phyloP scores from a whole-genome alignment of 2,113 vertebrate species.

The Cololabis saira region DNA sequence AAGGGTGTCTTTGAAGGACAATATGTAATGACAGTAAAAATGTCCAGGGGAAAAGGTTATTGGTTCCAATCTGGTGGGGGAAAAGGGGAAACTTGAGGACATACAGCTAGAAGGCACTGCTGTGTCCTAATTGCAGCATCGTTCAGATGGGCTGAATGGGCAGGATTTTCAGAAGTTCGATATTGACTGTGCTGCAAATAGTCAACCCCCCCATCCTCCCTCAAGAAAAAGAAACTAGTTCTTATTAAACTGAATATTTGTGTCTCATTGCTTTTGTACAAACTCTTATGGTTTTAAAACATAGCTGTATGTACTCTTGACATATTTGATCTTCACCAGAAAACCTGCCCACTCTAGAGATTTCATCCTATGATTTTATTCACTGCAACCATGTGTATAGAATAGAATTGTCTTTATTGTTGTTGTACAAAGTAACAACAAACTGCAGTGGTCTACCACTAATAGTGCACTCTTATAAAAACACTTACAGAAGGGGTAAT shows the following conservation, averaged over 20 bases:
- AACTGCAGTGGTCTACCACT: too few species aligned
- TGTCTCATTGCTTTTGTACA: background rate
- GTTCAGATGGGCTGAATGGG: conserved; percentile 71
- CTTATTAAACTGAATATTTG: background rate
- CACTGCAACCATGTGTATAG: too few species aligned
- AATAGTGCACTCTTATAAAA: too few species aligned
- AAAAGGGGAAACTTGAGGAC: background rate
- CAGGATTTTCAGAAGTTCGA: conserved; percentile 58
- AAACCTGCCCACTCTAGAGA: background rate
- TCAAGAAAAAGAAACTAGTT: background rate
- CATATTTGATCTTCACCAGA: conserved; percentile 8
- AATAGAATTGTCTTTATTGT: too few species aligned
- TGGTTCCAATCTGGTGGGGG: conserved; percentile 41
- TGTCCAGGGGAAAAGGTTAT: conserved; percentile 43
- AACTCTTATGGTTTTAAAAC: background rate
- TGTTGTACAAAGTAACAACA: too few species aligned
- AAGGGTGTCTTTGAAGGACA: conserved; percentile 39
- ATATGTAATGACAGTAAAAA: conserved; percentile 28
- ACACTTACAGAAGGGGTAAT: too few species aligned
- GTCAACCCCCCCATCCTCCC: conserved; percentile 5
- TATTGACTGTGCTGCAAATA: conserved; percentile 39
- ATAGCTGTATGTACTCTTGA: too few species aligned
- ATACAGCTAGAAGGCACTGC: conserved; percentile 48
- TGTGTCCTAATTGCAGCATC: conserved; percentile 59
- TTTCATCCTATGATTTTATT: too few species aligned